phyloP scores from a whole-genome alignment of 2,888 invertebrate genomes.

The Camptogramma bilineatum region DNA sequence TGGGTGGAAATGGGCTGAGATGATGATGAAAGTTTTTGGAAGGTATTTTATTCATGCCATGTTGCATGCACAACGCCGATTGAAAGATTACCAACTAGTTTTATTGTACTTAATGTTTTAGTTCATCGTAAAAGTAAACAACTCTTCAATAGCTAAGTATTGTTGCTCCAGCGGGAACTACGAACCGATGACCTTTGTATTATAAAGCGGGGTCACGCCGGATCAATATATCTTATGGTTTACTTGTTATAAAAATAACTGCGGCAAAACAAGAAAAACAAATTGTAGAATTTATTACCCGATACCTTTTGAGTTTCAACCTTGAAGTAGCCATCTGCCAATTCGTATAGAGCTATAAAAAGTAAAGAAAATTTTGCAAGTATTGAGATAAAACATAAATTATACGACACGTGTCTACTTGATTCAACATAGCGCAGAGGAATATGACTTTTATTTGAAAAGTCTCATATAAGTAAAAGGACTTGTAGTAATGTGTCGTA shows the following conservation, averaged over 20 bases:
- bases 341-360: conserved; percentile 31
- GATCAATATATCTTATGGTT: background rate
- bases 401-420: conserved; percentile 20
- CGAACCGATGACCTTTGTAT: background rate
- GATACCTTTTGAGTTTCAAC: conserved; percentile 23
- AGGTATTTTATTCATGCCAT: background rate
- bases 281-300: background rate
- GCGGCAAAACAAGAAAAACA: background rate
- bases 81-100: background rate
- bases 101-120: background rate
- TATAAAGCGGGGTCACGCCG: background rate
- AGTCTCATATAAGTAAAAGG: background rate
- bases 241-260: conserved; percentile 3
- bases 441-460: conserved; percentile 2
- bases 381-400: conserved; percentile 26
- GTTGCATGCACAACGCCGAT: background rate
- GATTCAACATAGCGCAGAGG: conserved; percentile 6
- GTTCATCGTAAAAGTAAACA: background rate
- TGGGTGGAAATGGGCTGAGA: no score
- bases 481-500: background rate
- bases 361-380: conserved; percentile 18
- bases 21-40: no score
- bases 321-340: conserved; percentile 29
- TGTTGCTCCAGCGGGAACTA: background rate
- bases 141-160: background rate